Percentiles rank a stretch among this genome's conserved stretches.
Conservation (phyloP, 2,888 invertebrate genomes). For the Mycalesis mineus region DNA sequence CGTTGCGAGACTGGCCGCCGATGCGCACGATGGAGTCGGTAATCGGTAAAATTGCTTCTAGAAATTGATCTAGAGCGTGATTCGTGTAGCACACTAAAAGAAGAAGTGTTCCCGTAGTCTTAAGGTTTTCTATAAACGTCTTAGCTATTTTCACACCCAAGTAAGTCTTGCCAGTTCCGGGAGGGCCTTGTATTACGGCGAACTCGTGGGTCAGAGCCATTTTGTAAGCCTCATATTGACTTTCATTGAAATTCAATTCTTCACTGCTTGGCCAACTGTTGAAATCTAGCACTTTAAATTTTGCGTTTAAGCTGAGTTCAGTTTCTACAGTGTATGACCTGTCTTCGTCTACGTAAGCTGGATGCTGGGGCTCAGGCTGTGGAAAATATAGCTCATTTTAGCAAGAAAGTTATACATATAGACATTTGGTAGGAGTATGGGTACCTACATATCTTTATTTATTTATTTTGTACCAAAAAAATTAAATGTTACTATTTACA, state of each 20-base stretch:
- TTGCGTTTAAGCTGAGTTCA: background rate
- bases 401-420: too few species aligned
- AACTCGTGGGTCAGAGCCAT: slow-evolving; percentile 83
- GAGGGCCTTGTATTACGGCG: slow-evolving; percentile 89
- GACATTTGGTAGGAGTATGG: too few species aligned
- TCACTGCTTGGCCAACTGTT: slow-evolving; percentile 66
- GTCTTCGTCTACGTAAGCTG: slow-evolving; percentile 40
- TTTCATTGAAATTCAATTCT: slow-evolving; percentile 77
- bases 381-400: background rate
- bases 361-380: slow-evolving; percentile 43
- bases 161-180: slow-evolving; percentile 91
- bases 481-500: too few species aligned
- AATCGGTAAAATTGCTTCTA: slow-evolving; percentile 81
- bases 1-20: slow-evolving; percentile 82
- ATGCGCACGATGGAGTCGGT: slow-evolving; percentile 81
- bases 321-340: slow-evolving; percentile 21
- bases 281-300: slow-evolving; percentile 44
- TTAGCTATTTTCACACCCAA: slow-evolving; percentile 85
- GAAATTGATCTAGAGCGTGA: slow-evolving; percentile 90
- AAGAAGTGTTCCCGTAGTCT: slow-evolving; percentile 64
- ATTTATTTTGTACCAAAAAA: too few species aligned
- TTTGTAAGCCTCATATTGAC: slow-evolving; percentile 82
- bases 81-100: slow-evolving; percentile 90
- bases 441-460: too few species aligned
- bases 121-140: slow-evolving; percentile 79